Percentiles rank a stretch among this genome's conserved stretches.
phyloP scores from a whole-genome alignment of 2,113 vertebrate genomes.

The Syrmaticus mikado region DNA sequence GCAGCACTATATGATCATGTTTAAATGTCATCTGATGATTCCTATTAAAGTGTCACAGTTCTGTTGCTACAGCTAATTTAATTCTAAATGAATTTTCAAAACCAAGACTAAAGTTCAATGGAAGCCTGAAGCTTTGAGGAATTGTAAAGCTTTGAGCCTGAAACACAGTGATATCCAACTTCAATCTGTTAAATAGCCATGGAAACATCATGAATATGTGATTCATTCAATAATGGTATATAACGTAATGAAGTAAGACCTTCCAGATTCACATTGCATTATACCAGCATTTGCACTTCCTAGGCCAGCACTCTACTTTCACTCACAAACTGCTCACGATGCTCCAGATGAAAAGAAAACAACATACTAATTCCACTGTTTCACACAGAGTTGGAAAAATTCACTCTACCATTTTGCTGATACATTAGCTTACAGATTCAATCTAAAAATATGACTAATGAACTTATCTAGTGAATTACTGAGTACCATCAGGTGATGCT shows the following conservation, averaged over 20 bases:
- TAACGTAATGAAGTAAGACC: background rate
- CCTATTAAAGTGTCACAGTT: slow-evolving; percentile 65
- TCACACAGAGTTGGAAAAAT: background rate
- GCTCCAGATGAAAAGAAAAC: background rate
- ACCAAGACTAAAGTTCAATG: slow-evolving; percentile 51
- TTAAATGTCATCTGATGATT: slow-evolving; percentile 75
- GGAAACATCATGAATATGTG: background rate
- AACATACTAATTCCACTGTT: background rate
- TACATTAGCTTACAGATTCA: background rate
- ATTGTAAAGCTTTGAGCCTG: slow-evolving; percentile 21
- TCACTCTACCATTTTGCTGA: background rate
- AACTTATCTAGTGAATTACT: background rate
- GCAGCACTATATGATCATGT: slow-evolving; percentile 11
- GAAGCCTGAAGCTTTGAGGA: slow-evolving; percentile 27
- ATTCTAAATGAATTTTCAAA: slow-evolving; percentile 70
- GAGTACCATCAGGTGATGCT: background rate
- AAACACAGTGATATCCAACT: background rate
- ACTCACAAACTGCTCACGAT: background rate
- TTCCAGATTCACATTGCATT: background rate
- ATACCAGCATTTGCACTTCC: background rate
- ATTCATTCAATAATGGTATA: background rate
- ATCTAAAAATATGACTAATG: background rate
- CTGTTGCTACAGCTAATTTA: slow-evolving; percentile 71
- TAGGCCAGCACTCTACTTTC: background rate
- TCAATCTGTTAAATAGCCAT: slow-evolving; percentile 33